phyloP scores from a whole-genome alignment of 2,888 invertebrate genomes.

The Tachystola acroxantha region DNA sequence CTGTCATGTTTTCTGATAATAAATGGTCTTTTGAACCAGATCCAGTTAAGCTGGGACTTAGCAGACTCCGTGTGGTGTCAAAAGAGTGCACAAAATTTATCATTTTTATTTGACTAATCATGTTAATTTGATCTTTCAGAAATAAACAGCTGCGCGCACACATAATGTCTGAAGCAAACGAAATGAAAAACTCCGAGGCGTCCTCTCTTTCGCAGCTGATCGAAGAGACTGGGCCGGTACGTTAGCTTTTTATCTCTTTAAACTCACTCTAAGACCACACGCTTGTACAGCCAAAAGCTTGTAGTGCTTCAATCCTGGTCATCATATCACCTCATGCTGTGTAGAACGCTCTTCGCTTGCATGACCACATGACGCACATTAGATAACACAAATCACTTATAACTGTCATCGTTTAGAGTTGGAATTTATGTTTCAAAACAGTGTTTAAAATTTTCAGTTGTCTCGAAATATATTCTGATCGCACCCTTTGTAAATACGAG shows the following conservation, averaged over 20 bases:
- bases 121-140: slow-evolving; percentile 55
- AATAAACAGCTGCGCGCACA: slow-evolving; percentile 88
- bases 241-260: slow-evolving; percentile 21
- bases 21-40: no score
- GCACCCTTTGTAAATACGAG: slow-evolving; percentile 12
- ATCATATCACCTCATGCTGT: slow-evolving; percentile 8
- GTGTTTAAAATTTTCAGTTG: no score
- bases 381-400: slow-evolving; percentile 14
- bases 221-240: slow-evolving; percentile 73
- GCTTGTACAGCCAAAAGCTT: slow-evolving; percentile 41
- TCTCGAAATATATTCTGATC: no score
- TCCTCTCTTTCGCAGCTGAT: slow-evolving; percentile 72
- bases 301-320: slow-evolving; percentile 20
- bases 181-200: slow-evolving; percentile 72
- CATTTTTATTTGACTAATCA: no score
- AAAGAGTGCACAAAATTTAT: no score
- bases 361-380: slow-evolving; percentile 27
- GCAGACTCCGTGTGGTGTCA: no score
- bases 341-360: slow-evolving; percentile 31
- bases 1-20: no score
- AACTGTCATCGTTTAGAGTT: no score
- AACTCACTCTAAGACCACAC: slow-evolving; percentile 20
- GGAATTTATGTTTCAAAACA: no score
- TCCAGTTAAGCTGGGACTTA: no score
- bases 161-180: slow-evolving; percentile 83